phyloP scores from a whole-genome alignment of 2,888 invertebrate genomes.

The Xestia sexstrigata region DNA sequence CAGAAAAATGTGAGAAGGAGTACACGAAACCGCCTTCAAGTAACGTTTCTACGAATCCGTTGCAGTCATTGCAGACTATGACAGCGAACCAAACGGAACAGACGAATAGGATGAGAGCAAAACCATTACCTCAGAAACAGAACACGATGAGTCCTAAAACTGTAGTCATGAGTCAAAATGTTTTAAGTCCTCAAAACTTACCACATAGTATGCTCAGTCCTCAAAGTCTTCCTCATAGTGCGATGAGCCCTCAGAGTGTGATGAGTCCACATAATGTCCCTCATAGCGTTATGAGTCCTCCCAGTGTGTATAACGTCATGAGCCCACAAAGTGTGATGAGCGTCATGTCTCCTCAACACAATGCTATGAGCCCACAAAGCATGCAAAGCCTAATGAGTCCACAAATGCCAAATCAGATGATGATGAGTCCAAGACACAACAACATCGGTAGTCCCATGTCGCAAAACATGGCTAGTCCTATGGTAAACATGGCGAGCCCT shows the following conservation, averaged over 20 bases:
- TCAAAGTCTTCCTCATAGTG: slow-evolving; percentile 86
- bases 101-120: slow-evolving; percentile 82
- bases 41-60: slow-evolving; percentile 78
- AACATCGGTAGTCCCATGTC: slow-evolving; percentile 84
- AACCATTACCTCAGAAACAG: slow-evolving; percentile 83
- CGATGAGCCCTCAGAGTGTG: slow-evolving; percentile 87
- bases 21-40: slow-evolving; percentile 76
- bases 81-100: slow-evolving; percentile 85
- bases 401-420: slow-evolving; percentile 86
- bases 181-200: slow-evolving; percentile 85
- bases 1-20: slow-evolving; percentile 81
- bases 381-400: slow-evolving; percentile 88
- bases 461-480: slow-evolving; percentile 83
- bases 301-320: slow-evolving; percentile 86
- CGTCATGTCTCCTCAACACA: slow-evolving; percentile 88
- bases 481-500: slow-evolving; percentile 82
- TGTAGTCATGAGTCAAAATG: slow-evolving; percentile 84
- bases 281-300: slow-evolving; percentile 86
- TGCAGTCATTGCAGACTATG: slow-evolving; percentile 87
- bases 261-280: slow-evolving; percentile 85
- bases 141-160: slow-evolving; percentile 83
- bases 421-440: slow-evolving; percentile 87
- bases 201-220: slow-evolving; percentile 87
- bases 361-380: slow-evolving; percentile 88
- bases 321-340: slow-evolving; percentile 89